A percentile compares a stretch with the other conserved stretches of the same genome.
Evolutionary conservation across 2,797 vertebrate species (phyloP).

Genomic region (Falco naumanni): DNA sequence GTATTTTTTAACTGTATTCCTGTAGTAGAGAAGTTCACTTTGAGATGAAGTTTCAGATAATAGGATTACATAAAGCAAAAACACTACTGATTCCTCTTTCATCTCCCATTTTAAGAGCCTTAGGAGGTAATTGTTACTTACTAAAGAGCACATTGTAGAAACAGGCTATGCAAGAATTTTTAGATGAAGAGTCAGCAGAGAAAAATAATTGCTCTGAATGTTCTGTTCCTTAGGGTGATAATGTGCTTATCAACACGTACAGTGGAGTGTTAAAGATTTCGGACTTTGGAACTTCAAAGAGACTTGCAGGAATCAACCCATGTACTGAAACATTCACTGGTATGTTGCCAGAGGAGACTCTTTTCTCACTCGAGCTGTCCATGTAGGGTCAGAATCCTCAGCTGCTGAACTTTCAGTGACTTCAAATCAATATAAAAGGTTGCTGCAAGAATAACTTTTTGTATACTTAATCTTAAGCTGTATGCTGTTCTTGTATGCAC

Average conservation of each 20-base stretch:
- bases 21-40: background rate
- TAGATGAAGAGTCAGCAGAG: background rate
- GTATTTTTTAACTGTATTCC: background rate
- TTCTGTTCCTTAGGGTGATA: conserved; percentile 89
- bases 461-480: background rate
- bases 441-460: background rate
- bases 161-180: background rate
- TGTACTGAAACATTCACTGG: conserved; percentile 99
- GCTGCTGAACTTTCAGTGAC: background rate
- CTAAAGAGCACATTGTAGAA: background rate
- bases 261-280: conserved; percentile 99
- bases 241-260: conserved; percentile 98
- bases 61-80: background rate
- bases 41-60: background rate
- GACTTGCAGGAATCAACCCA: conserved; percentile 96
- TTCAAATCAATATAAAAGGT: background rate
- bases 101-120: background rate
- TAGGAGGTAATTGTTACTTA: background rate
- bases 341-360: conserved; percentile 66
- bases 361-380: background rate
- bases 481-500: background rate
- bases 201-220: conserved; percentile 34
- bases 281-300: conserved; percentile 97
- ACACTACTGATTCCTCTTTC: background rate
- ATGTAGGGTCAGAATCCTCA: background rate